Evolutionary conservation across 2,888 invertebrate species (phyloP), one percentile per base, ranked within the genome.

Genomic region (Phania funesta): DNA sequence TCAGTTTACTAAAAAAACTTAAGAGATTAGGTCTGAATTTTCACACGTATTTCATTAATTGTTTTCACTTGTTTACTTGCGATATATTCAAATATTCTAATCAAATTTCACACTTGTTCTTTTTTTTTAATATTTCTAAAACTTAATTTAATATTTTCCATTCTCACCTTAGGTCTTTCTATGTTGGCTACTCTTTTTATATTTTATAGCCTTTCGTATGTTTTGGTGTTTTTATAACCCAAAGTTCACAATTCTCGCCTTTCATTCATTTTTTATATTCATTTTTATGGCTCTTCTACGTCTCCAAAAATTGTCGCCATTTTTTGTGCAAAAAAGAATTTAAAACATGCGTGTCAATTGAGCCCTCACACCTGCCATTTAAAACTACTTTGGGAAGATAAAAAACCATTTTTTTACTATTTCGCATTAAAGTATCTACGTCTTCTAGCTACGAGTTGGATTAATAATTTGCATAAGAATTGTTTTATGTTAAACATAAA

Each of bases 381-480:
- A 22, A 26, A 54, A 62, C 24, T 44, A 20, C 16, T 68, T 9
- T 3, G 13, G 11, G 18, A 44, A 29, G 8, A 9, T 5, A 22
- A 44, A 52, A 50, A 44, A 18, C 8, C 16, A 16, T 44, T 44
- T 18, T 52, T 58, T 22, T 60, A 20, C 32, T 35, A 7, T 35
- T 16, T 60, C 16, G 24, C 16, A 11, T 64, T 32, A 52, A 13
- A 8, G 32, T 50, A 26, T 54, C 35, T 24, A n/a, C 41, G 13
- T 60, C 24, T 54, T 71, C 9, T 22, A 68, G 48, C 67, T 79
- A 50, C 79, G 46, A 68, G 58, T 71, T 78, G 82, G 76, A 84
- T 81, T 81, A 84, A 74, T 79, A 82, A 80, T 84, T 84, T 84
- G 82, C 84, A 84, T 84, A 84, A 84, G 81, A 82, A 84, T 84